Base-by-base conservation (phyloP, 2,888 invertebrate genomes). In the Pammene aurita region DNA sequence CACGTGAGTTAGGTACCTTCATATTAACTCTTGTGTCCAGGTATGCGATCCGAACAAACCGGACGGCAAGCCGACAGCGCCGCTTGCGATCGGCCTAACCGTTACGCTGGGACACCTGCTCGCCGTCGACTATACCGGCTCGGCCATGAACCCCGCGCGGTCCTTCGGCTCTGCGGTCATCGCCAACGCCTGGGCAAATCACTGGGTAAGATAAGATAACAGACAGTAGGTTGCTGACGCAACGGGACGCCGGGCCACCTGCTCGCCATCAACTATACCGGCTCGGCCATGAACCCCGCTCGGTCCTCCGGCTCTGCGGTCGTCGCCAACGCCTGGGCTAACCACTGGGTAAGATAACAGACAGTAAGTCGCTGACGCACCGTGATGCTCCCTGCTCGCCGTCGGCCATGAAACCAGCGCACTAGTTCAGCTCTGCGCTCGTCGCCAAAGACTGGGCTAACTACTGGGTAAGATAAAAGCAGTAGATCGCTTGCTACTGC, bases 81-180 rank as follows among this genome's bases (percentile, higher is more conserved):
- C 98, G 0, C 90, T 98, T 61, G 96, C 97, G 67, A 98, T 98
- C 79, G 98, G 98, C 0, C 93, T 98, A 75, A 94, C 98, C 0
- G 96, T 98, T 56, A 95, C 96, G 0, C 92, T 97, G 71, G 96
- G 97, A 7, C 98, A 98, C 85, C 92, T 98, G 76, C 95, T 96
- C 66, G 96, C 96, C 13, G 96, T 98, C 80, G 95, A 96, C 88
- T 95, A 94, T 81, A 98, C 98, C 10, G 97, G 98, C 55, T 95
- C 97, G 48, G 96, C 97, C 77, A 98, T 98, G 98, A 98, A 98
- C 90, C 97, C 98, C 0, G 98, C 98, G 0, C 94, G 98, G 72
- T 96, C 96, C 71, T 95, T 98, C 80, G 98, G 98, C 70, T 96
- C 97, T 0, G 97, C 98, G 2, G 94, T 97, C 34, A 95, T 97